Percentiles rank a stretch among this genome's conserved stretches.
phyloP scores from a whole-genome alignment of 1,140 invertebrate genomes.

The Nephotettix cincticeps region DNA sequence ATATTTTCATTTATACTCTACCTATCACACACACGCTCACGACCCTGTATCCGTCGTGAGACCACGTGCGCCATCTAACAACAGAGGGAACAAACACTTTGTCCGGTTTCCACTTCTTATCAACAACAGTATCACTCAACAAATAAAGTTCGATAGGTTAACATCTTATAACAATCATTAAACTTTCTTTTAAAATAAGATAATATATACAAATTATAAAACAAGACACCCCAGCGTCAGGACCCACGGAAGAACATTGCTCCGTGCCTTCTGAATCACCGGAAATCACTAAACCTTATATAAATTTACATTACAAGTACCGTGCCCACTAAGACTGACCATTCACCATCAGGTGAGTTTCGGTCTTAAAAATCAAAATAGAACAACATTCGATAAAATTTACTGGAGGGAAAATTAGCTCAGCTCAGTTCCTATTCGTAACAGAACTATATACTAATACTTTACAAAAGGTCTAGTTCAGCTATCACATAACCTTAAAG shows the following conservation, averaged over 20 bases:
- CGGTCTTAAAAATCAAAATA: background rate
- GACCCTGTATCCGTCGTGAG: too few relatives aligned
- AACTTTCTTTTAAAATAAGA: conserved; percentile 13
- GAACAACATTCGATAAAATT: background rate
- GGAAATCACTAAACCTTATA: background rate
- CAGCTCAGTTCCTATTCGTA: conserved; percentile 15
- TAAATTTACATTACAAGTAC: background rate
- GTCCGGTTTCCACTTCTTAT: background rate
- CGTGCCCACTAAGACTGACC: background rate
- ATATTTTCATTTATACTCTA: conserved; percentile 19
- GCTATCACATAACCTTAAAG: background rate
- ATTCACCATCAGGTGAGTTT: background rate
- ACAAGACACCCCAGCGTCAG: background rate
- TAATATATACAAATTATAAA: conserved; percentile 19
- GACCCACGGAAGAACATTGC: background rate
- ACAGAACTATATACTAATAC: conserved; percentile 22
- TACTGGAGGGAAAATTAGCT: conserved; percentile 24
- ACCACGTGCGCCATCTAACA: too few relatives aligned
- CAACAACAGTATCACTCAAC: background rate
- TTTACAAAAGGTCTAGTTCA: conserved; percentile 16
- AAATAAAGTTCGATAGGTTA: background rate
- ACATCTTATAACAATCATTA: conserved; percentile 1
- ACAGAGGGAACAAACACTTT: background rate
- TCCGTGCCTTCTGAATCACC: background rate
- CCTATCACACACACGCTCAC: background rate